Evolutionary conservation across 2,797 vertebrate genomes (phyloP).

Genomic region (Mareca strepera): DNA sequence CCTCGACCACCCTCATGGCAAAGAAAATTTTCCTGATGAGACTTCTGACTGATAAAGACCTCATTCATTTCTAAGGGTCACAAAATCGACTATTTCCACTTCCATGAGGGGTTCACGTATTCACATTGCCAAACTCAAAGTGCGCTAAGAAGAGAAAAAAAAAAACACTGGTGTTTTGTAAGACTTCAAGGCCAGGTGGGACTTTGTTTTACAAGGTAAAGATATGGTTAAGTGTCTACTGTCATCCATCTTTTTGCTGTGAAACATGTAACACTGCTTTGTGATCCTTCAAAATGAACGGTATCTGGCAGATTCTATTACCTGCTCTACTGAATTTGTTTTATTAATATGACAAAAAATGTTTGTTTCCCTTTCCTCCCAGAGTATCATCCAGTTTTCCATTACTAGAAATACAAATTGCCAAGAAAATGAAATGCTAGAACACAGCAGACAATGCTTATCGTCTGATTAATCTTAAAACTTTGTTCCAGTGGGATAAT

Average conservation of each 20-base stretch:
- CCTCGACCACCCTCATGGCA: background rate
- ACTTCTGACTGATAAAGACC: background rate
- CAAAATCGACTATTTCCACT: background rate
- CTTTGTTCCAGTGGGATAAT: constrained; percentile 3
- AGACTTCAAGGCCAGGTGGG: background rate
- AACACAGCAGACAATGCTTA: background rate
- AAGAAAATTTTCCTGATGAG: background rate
- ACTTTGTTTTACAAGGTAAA: background rate
- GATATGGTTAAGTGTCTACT: background rate
- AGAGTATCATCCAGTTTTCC: constrained; percentile 21
- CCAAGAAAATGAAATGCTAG: constrained; percentile 28
- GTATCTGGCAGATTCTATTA: background rate
- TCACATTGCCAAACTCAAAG: background rate
- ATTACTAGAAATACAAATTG: background rate
- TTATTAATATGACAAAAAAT: background rate
- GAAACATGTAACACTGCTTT: background rate
- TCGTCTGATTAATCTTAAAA: constrained; percentile 8
- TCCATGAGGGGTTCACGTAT: background rate
- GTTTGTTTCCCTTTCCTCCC: background rate
- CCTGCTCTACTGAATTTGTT: background rate
- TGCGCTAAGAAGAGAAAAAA: background rate
- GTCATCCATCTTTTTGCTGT: background rate
- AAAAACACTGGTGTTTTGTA: background rate
- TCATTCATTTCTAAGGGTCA: background rate
- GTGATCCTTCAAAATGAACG: background rate